These are phyloP conservation scores for Hecatera dysodea DNA, from an alignment of 2,888 invertebrate species.

Conservation along the genomic window DNA sequence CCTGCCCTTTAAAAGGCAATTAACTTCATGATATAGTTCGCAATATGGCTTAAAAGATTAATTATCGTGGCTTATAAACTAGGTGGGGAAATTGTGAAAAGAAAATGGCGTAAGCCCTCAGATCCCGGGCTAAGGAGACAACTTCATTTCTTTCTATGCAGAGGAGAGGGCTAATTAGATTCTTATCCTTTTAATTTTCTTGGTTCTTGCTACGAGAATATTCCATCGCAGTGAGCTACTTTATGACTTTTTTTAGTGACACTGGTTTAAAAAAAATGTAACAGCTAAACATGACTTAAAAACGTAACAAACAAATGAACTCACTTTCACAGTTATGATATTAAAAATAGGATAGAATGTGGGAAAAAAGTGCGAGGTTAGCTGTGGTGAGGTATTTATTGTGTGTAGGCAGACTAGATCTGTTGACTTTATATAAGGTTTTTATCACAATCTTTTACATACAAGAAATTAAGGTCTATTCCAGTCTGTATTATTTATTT, in stretches of 20 bases:
- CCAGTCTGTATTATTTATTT: too few relatives aligned
- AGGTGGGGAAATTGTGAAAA: neutral
- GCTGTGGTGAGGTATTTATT: neutral
- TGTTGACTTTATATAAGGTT: too few relatives aligned
- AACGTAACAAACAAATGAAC: too few relatives aligned
- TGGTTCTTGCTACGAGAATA: neutral
- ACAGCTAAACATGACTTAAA: too few relatives aligned
- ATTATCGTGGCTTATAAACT: slow-evolving; percentile 2
- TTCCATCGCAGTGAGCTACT: neutral
- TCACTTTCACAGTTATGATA: too few relatives aligned
- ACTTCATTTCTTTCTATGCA: slow-evolving; percentile 16
- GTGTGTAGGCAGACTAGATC: neutral
- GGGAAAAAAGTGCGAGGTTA: too few relatives aligned
- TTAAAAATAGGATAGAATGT: too few relatives aligned
- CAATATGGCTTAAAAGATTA: slow-evolving; percentile 46
- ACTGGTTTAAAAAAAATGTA: neutral
- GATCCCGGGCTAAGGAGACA: neutral
- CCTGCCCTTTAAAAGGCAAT: slow-evolving; percentile 12
- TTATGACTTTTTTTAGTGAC: neutral
- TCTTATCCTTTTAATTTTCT: neutral
- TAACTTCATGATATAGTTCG: slow-evolving; percentile 29
- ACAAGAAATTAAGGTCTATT: too few relatives aligned
- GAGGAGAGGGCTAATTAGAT: slow-evolving; percentile 11
- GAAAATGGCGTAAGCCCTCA: slow-evolving; percentile 31
- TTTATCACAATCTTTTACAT: too few relatives aligned